Evolutionary conservation across 2,113 vertebrate species (phyloP).

Genomic region (Salvator merianae): DNA sequence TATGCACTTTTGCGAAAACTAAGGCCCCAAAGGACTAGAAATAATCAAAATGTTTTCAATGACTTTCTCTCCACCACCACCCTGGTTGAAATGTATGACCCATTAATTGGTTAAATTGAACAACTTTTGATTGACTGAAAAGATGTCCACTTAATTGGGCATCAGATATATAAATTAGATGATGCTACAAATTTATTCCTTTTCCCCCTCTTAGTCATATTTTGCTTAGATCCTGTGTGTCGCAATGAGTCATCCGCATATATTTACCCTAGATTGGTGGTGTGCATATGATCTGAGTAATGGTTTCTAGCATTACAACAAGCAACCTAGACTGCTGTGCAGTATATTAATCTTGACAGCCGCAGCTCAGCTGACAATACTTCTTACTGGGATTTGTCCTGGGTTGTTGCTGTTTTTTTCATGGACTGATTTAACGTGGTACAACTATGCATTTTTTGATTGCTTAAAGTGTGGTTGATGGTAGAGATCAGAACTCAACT

Average conservation of each 20-base stretch:
- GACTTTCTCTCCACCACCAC: too few species aligned
- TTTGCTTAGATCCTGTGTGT: neutral
- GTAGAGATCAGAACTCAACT: too few species aligned
- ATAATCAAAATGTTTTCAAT: slow-evolving; percentile 8
- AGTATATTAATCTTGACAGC: neutral
- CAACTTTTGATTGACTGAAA: neutral
- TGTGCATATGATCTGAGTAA: neutral
- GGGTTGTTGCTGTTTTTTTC: neutral
- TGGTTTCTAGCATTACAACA: neutral
- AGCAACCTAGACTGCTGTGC: neutral
- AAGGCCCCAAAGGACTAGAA: neutral
- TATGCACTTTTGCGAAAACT: neutral
- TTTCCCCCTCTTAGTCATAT: neutral
- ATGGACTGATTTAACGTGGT: neutral
- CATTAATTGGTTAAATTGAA: neutral
- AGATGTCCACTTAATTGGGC: neutral
- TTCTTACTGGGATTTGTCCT: neutral
- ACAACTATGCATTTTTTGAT: neutral
- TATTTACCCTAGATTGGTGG: neutral
- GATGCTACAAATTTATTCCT: neutral
- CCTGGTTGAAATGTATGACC: neutral
- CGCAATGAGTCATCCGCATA: neutral
- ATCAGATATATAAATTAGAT: neutral
- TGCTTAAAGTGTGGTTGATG: neutral
- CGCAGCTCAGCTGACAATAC: neutral